Percentiles rank a stretch among this genome's conserved stretches.
Evolutionary conservation across 2,797 vertebrate genomes (phyloP).

Genomic region (Acrossocheilus fasciatus): DNA sequence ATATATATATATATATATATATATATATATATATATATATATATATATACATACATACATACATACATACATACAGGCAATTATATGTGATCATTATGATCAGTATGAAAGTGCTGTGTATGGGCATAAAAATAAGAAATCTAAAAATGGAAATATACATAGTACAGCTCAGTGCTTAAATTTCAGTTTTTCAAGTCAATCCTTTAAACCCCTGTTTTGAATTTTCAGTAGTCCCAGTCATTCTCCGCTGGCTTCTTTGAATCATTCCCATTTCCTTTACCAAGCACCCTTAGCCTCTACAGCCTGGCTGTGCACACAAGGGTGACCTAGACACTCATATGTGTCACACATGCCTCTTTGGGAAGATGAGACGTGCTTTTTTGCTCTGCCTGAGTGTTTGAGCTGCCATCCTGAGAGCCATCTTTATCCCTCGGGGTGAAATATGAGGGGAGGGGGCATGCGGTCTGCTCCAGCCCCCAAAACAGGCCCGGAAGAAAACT

Average conservation of each 20-base stretch:
- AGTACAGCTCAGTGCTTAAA: neutral
- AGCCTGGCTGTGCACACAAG: conserved; percentile 1
- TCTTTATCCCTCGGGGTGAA: conserved; percentile 42
- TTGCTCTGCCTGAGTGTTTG: neutral
- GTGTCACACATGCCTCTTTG: conserved; percentile 26
- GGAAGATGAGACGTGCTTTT: conserved; percentile 26
- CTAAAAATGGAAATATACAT: neutral
- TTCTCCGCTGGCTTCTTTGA: neutral
- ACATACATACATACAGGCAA: too few species aligned
- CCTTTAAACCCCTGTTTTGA: conserved; percentile 3
- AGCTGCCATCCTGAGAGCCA: conserved; percentile 19
- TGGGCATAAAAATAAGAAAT: neutral
- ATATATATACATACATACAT: too few species aligned
- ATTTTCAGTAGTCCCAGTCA: conserved; percentile 3
- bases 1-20: too few species aligned
- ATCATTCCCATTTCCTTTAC: neutral
- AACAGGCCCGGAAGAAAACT: conserved; percentile 17
- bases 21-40: too few species aligned
- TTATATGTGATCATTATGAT: too few species aligned
- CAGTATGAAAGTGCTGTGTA: neutral
- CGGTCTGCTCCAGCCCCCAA: conserved; percentile 18
- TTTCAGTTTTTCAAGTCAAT: conserved; percentile 8
- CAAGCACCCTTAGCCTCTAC: neutral
- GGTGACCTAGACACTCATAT: conserved; percentile 21
- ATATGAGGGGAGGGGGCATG: conserved; percentile 12